These are phyloP conservation scores for Masticophis lateralis DNA, from an alignment of 2,797 vertebrate genomes.

Conservation along the genomic window DNA sequence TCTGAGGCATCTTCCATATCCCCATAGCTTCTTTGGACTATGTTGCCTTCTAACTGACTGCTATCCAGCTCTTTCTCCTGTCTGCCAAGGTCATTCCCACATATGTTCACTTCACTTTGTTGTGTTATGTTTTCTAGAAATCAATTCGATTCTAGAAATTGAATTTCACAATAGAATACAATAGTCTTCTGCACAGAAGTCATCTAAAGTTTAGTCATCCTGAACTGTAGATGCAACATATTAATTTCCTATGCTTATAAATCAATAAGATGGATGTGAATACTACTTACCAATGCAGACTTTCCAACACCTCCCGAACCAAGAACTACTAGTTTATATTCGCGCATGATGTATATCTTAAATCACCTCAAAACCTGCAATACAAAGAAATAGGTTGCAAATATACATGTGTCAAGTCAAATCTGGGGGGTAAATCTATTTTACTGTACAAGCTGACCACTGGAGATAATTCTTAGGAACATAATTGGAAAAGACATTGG, in stretches of 20 bases:
- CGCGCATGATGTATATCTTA: constrained; percentile 84
- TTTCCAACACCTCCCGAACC: constrained; percentile 93
- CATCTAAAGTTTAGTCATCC: background rate
- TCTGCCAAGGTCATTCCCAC: background rate
- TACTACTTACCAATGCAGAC: constrained; percentile 86
- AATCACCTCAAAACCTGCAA: constrained; percentile 68
- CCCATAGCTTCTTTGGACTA: background rate
- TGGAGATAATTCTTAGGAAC: background rate
- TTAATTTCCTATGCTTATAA: background rate
- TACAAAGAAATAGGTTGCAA: constrained; percentile 32
- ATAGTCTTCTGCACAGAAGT: background rate
- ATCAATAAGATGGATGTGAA: background rate
- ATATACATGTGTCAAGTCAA: background rate
- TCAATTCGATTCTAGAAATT: background rate
- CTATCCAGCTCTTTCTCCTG: background rate
- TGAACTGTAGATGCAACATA: background rate
- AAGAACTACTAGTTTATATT: constrained; percentile 93
- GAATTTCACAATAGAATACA: background rate
- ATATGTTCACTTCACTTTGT: background rate
- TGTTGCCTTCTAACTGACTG: background rate
- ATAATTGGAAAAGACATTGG: background rate
- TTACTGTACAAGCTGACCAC: background rate
- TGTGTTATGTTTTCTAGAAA: background rate
- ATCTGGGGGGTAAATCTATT: background rate
- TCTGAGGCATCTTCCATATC: background rate